Evolutionary conservation across 2,888 invertebrate genomes (phyloP), one percentile per base, ranked within the genome.

Genomic region (Gortyna flavago): DNA sequence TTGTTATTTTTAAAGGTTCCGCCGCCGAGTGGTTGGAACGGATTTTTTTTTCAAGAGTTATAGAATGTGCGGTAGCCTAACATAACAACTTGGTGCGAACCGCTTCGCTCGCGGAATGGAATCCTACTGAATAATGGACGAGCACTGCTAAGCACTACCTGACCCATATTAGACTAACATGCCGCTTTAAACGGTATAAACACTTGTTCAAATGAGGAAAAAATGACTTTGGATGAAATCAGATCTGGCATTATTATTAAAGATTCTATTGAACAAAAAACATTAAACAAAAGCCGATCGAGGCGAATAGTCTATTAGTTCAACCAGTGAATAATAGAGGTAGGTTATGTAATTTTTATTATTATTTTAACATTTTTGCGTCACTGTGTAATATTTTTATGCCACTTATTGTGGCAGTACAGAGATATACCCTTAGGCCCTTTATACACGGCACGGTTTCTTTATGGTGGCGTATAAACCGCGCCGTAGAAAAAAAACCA

Each of bases 81-180:
- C 83, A 89, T 70, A 89, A 88, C 84, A 87, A 85, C 75, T 79
- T 81, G 38, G 82, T 83, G 82, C 75, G 72, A 85, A 82, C 75
- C 75, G 75, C 79, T 80, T 75, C 79, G 76, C 79, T 87, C 81
- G 85, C 80, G 74, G 85, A 85, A 83, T 85, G 86, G 86, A 88
- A 90, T 89, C 84, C 89, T 84, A 64, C 82, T 91, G 91, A 91
- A 91, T 92, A 91, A 91, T 91, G 92, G 86, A 91, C 79, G 81
- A 88, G 83, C 83, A 77, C 69, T 83, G 80, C 81, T 90, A 89
- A 90, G 88, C 83, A 91, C 90, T 87, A 87, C 87, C 88, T 91
- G 91, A 91, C 92, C 91, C 84, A 91, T 87, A 92, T 92, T 88
- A 89, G 76, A 87, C 88, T 87, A 86, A 84, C 86, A 85, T 87